Evolutionary conservation across 2,113 vertebrate genomes (phyloP), one percentile per base, ranked within the genome.

Genomic region (Todiramphus saurophagus): DNA sequence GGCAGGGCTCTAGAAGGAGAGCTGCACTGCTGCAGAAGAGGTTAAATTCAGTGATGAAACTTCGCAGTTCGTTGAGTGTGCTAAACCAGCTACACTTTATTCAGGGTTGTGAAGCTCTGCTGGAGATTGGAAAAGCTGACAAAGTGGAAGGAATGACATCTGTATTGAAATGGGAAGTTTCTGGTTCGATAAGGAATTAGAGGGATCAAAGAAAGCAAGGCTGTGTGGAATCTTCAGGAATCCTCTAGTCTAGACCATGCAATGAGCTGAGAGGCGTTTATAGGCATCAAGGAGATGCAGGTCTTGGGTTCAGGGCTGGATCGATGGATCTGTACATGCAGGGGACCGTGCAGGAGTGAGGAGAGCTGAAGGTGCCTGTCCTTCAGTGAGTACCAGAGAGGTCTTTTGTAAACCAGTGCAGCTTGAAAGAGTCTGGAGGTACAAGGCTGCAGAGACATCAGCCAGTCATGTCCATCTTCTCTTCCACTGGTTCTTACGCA

Each of bases 331-430:
- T 43, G 46, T 44, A 44, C 12, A 8, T 9, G 28, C 43, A 50
- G n/a, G 10, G 33, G 63, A 59, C 33, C 0, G 1, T 0, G 2
- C 15, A 60, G 50, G 31, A 43, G 6, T 9, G 51, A 31, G 46
- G 39, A 9, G 35, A 43, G 10, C 46, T 21, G 76, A 60, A 64
- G 12, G 30, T 50, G 30, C 56, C 20, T 0, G 0, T 31, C 7
- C n/a, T 58, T 33, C 0, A 4, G 20, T 2, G 9, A 53, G n/a
- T 25, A 27, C 27, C 53, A 63, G 16, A 1, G 3, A 46, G 8
- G 11, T 48, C 41, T 50, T 37, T 31, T 24, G 30, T 5, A 35
- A 77, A 64, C 11, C 75, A n/a, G 67, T 2, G 1, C 43, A 68
- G 35, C 58, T 15, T 31, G 35, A 41, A 69, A n/a, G 50, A 39